Evolutionary conservation across 2,888 invertebrate genomes (phyloP), one percentile per base, ranked within the genome.

Genomic region (Leptopilina syphax): DNA sequence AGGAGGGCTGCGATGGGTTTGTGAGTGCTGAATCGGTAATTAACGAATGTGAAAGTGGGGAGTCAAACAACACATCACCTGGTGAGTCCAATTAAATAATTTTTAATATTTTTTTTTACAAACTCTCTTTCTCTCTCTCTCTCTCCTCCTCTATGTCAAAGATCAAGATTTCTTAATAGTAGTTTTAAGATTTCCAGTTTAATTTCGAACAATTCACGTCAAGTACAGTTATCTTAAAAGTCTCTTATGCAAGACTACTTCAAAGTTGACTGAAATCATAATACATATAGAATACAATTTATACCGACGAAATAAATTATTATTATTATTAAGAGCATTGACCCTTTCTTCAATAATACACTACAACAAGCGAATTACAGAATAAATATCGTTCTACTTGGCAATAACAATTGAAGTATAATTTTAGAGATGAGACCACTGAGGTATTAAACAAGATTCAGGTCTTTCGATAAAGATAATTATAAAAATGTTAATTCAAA

Each of bases 371-470:
- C 10, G 50, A 50, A 9, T 50, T 50, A 57, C 73, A 34, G 54
- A 27, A 73, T 73, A 73, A 27, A 73, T 73, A 57, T 57, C 57
- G 73, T 57, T 73, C 73, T 34, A 73, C 73, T 73, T 73, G 73
- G 73, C 73, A 73, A 73, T 57, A 73, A 73, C 73, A 73, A 73
- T 73, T 73, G 73, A 54, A 73, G 73, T 34, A 57, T 73, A 57
- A 73, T 73, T 73, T 57, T 73, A 73, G 73, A n/a, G 73, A 34
- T 73, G 73, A 73, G 73, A 34, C 54, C 54, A 34, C 10, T 73
- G 73, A 54, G 73, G 73, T 34, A 34, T 73, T 73, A 73, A 54
- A 54, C 73, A 73, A 34, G 34, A 73, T 34, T 54, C 57, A 57
- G 73, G 73, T 73, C 73, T 73, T 54, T 73, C 34, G n/a, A 54